Percentiles rank a stretch among this genome's conserved stretches.
Conservation (phyloP, 2,888 invertebrate genomes). For the Crossocerus cetratus region DNA sequence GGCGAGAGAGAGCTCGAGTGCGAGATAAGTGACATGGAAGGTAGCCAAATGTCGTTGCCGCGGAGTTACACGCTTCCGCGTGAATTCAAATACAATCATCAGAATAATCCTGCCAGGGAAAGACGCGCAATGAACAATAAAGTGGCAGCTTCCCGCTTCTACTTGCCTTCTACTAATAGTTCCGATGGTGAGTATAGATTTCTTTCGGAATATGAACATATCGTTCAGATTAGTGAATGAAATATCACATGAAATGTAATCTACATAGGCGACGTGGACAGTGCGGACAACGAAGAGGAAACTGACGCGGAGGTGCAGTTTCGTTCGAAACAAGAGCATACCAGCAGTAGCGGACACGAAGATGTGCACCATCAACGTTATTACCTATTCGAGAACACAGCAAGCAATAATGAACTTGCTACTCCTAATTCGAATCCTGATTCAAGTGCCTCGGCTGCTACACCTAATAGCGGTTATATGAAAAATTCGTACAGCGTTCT, state of each 20-base stretch:
- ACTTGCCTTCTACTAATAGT: slow-evolving; percentile 89
- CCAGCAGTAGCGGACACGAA: slow-evolving; percentile 42
- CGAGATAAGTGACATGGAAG: slow-evolving; percentile 74
- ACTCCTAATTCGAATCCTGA: slow-evolving; percentile 57
- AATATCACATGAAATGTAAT: slow-evolving; percentile 6
- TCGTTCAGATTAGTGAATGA: neutral
- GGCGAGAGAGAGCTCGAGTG: slow-evolving; percentile 67
- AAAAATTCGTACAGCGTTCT: slow-evolving; percentile 67
- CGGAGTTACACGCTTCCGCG: slow-evolving; percentile 91
- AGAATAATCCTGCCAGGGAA: slow-evolving; percentile 73
- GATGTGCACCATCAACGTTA: slow-evolving; percentile 48
- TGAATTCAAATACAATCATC: slow-evolving; percentile 85
- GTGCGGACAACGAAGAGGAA: slow-evolving; percentile 84
- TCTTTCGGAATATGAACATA: neutral
- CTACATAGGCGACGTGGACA: slow-evolving; percentile 87
- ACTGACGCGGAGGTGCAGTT: slow-evolving; percentile 72
- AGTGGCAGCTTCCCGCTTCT: slow-evolving; percentile 77
- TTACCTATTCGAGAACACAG: slow-evolving; percentile 60
- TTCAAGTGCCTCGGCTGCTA: slow-evolving; percentile 47
- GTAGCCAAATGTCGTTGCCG: slow-evolving; percentile 86
- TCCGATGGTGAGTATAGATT: slow-evolving; percentile 83
- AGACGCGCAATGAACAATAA: slow-evolving; percentile 81
- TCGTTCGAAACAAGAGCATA: slow-evolving; percentile 57
- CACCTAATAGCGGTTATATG: slow-evolving; percentile 62
- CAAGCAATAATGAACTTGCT: slow-evolving; percentile 41